Evolutionary conservation across 2,797 vertebrate species (phyloP), one percentile per base, ranked within the genome.

Genomic region (Coreius guichenoti): DNA sequence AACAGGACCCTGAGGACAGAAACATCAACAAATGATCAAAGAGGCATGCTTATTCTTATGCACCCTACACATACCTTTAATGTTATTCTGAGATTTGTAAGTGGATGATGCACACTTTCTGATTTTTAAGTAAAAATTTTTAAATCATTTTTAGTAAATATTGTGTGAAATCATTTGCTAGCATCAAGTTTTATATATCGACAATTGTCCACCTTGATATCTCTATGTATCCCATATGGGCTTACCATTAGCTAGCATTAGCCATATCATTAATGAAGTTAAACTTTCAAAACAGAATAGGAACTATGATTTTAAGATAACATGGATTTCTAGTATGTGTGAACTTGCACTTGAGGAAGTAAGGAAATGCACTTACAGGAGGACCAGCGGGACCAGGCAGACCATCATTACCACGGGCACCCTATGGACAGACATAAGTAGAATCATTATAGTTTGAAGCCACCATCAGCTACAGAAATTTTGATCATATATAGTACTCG

Each of bases 371-470:
- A 96, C 98, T 90, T 91, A 99, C 98, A 17, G 97, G 97, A 83
- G 98, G 98, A 90, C 98, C 98, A 85, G 97, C 98, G 0, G 98
- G 98, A 81, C 98, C 98, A 1, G 98, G 96, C 86, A 99, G 93
- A 72, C 98, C 98, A 63, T 99, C 98, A 1, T 99, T 99, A 92
- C 98, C 98, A 87, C 98, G 97, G 70, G 97, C 98, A 87, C 98
- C 98, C 98, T 99, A 91, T 6, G 61, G 80, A 91, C 80, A 73
- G 29, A 88, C 73, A 72, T 75, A 54, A 75, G 26, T 12, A 78
- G 14, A 54, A 49, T 69, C 65, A 73, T 63, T 85, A 70, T 5
- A 45, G 65, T 7, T 21, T 72, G 43, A 85, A 36, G 21, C 29
- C 26, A 47, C 5, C 39, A 74, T 36, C 29, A 63, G 13, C 36